Percentiles rank a stretch among this genome's conserved stretches.
Evolutionary conservation across 2,113 vertebrate genomes (phyloP).

Genomic region (Sterrhoptilus dennistouni): DNA sequence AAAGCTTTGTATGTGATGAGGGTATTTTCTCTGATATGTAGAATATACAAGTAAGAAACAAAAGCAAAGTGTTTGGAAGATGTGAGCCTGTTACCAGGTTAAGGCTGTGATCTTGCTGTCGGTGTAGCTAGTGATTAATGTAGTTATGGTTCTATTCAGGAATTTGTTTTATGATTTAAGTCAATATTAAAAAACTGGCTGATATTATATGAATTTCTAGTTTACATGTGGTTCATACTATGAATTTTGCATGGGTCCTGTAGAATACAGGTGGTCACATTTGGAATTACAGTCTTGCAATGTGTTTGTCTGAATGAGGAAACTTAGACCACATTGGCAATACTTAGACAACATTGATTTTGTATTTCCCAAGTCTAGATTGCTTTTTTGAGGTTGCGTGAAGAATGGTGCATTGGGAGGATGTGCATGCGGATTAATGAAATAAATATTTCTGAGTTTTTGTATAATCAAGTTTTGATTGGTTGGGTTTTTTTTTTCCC

Average conservation of each 20-base stretch:
- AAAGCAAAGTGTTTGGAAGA: not conserved
- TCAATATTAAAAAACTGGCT: not conserved
- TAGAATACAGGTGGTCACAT: not conserved
- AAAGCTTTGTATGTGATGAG: not conserved
- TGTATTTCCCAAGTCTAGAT: not conserved
- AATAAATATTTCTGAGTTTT: not conserved
- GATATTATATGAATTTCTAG: not conserved
- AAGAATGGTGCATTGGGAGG: not conserved
- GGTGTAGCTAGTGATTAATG: not conserved
- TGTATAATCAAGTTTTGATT: not conserved
- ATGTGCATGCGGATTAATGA: not conserved
- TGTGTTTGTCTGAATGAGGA: not conserved
- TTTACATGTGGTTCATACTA: not conserved
- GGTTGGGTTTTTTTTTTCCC: not conserved
- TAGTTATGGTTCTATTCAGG: not conserved
- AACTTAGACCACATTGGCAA: not conserved
- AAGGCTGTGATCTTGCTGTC: not conserved
- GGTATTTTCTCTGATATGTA: not conserved
- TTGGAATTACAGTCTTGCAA: not conserved
- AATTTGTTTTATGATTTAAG: not conserved
- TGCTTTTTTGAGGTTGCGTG: not conserved
- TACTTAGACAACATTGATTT: not conserved
- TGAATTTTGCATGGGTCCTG: not conserved
- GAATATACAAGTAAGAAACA: not conserved
- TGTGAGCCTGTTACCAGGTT: rapidly evolving